Evolutionary conservation across 2,797 vertebrate species (phyloP), one percentile per base, ranked within the genome.

Genomic region (Thripadectes ignobilis): DNA sequence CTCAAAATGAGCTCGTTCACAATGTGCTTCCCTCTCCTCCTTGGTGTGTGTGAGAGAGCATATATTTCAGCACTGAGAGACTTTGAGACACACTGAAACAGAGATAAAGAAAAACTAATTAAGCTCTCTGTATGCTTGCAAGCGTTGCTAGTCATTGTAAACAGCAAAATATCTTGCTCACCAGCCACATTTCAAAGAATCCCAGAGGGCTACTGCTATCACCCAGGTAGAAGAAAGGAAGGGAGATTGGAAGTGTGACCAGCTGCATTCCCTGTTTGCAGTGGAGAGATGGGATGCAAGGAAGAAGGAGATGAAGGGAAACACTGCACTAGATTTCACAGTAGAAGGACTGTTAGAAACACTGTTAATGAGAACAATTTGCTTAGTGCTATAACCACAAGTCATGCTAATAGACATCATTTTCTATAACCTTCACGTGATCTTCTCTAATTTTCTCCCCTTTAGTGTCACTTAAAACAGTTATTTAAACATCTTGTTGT

Each of bases 81-180:
- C 91, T 89, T 59, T 5, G 49, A 89, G 81, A 72, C 34, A 30
- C 49, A 22, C 67, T 32, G 65, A 48, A 91, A 67, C 20, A 67
- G 62, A 94, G 90, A 94, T 79, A 94, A 95, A 95, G 67, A 46
- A 95, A 93, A 96, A 83, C 86, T 95, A 95, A 97, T 93, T 92
- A 95, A 94, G 92, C 57, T 88, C 91, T 83, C 89, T 75, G 57
- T 93, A 19, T 58, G 81, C 93, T 94, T 58, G 78, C 72, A 83
- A 95, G 86, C 68, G 45, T 38, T 91, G 57, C 61, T 62, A 89
- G 86, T 51, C 81, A 41, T 45, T 78, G 87, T 58, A 96, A 96
- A 92, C 89, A 91, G 82, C 57, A 80, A 85, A 96, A 88, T 92
- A 83, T 78, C 91, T 85, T 72, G 12, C 81, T 65, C 69, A 89